Evolutionary conservation across 2,888 invertebrate species (phyloP).

Genomic region (Matsumyia berberina): DNA sequence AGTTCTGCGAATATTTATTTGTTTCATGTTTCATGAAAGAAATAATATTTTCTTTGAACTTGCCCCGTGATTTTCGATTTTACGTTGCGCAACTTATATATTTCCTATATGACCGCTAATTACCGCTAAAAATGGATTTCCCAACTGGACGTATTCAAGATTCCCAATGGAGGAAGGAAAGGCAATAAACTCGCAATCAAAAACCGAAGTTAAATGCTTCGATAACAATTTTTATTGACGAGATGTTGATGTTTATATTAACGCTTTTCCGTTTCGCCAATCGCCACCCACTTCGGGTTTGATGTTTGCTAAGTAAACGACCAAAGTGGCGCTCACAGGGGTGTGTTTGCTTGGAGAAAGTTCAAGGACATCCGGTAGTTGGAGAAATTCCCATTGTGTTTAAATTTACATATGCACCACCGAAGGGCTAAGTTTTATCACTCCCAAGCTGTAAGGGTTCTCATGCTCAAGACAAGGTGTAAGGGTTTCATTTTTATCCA

Average conservation of each 20-base stretch:
- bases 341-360: slow-evolving; percentile 15
- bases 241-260: slow-evolving; percentile 31
- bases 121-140: slow-evolving; percentile 9
- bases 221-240: slow-evolving; percentile 1
- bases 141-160: background rate
- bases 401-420: background rate
- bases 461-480: background rate
- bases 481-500: slow-evolving; percentile 4
- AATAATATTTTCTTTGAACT: background rate
- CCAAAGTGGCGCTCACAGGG: background rate
- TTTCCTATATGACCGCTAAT: background rate
- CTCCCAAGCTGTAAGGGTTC: background rate
- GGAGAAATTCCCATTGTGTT: slow-evolving; percentile 1
- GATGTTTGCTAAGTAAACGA: background rate
- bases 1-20: background rate
- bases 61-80: background rate
- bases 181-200: background rate
- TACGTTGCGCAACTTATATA: slow-evolving; percentile 1
- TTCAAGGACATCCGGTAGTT: slow-evolving; percentile 16
- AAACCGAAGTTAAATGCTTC: background rate
- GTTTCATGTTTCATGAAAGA: background rate
- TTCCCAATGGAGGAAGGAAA: background rate
- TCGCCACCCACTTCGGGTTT: slow-evolving; percentile 16
- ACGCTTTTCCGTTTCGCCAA: slow-evolving; percentile 19
- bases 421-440: background rate